Conservation (phyloP, 2,113 vertebrate genomes). For the Parus major region DNA sequence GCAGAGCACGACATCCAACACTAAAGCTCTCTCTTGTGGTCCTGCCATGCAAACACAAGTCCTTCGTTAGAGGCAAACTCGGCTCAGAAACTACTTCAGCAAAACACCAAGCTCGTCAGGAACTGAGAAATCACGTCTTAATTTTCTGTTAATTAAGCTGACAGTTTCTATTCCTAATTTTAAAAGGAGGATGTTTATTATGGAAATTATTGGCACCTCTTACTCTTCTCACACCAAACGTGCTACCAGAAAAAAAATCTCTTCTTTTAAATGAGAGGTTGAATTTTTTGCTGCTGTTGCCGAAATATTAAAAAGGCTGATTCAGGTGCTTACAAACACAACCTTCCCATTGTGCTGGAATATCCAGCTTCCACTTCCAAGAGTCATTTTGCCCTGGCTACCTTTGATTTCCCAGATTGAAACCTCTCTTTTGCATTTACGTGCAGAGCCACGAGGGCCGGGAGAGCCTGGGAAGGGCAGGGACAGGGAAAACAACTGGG, state of each 20-base stretch:
- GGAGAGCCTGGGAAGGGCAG: constrained; percentile 6
- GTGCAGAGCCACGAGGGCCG: not conserved
- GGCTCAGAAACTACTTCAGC: not conserved
- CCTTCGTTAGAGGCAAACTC: not conserved
- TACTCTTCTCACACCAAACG: not conserved
- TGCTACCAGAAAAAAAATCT: not conserved
- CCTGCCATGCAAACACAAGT: constrained; percentile 5
- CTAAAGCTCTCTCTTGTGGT: constrained; percentile 74
- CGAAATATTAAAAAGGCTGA: not conserved
- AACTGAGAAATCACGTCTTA: constrained; percentile 9
- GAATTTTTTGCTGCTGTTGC: not conserved
- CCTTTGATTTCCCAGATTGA: constrained; percentile 2
- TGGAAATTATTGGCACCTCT: not conserved
- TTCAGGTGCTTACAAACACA: not conserved
- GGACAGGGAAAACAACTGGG: constrained; percentile 19
- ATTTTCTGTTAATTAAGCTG: not conserved
- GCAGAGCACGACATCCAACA: not conserved
- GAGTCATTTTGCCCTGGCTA: not conserved
- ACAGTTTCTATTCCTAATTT: not conserved
- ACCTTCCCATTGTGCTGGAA: not conserved
- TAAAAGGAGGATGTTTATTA: not conserved
- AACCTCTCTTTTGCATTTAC: not conserved
- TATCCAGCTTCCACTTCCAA: not conserved
- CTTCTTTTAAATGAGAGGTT: not conserved
- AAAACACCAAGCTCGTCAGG: not conserved